Evolutionary conservation across 2,888 invertebrate genomes (phyloP).

Genomic region (Thera britannica): DNA sequence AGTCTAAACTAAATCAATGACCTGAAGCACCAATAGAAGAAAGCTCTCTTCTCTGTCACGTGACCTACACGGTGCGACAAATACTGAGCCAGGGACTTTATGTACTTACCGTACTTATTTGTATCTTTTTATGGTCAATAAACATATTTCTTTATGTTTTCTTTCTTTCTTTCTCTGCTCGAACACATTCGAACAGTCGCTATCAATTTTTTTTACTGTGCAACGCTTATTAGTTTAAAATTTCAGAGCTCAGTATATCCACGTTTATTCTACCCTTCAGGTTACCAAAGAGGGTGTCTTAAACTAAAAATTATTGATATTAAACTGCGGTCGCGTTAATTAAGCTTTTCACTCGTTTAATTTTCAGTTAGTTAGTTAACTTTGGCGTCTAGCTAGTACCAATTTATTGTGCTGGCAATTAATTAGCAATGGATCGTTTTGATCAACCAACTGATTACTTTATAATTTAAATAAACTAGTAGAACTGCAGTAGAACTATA

Average conservation of each 20-base stretch:
- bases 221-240: not conserved
- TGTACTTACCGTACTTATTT: too few relatives aligned
- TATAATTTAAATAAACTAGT: too few relatives aligned
- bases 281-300: slow-evolving; percentile 71
- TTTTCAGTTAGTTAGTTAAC: slow-evolving; percentile 70
- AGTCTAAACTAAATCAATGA: too few relatives aligned
- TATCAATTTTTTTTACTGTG: too few relatives aligned
- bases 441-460: slow-evolving; percentile 56
- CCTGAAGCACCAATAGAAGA: too few relatives aligned
- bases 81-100: too few relatives aligned
- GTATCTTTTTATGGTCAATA: too few relatives aligned
- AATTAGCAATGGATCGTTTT: slow-evolving; percentile 76
- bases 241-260: slow-evolving; percentile 15
- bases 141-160: too few relatives aligned
- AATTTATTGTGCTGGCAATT: slow-evolving; percentile 66
- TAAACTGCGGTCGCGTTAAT: slow-evolving; percentile 74
- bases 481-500: slow-evolving; percentile 45
- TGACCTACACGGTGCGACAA: too few relatives aligned
- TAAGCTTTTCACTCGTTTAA: slow-evolving; percentile 80
- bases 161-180: too few relatives aligned
- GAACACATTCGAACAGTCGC: too few relatives aligned
- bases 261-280: slow-evolving; percentile 44
- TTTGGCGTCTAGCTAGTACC: slow-evolving; percentile 66
- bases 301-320: slow-evolving; percentile 82
- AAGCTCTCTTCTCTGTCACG: too few relatives aligned